A percentile compares a stretch with the other conserved stretches of the same genome.
Conservation (phyloP, 2,113 vertebrate species). For the Eurystomus gularis region DNA sequence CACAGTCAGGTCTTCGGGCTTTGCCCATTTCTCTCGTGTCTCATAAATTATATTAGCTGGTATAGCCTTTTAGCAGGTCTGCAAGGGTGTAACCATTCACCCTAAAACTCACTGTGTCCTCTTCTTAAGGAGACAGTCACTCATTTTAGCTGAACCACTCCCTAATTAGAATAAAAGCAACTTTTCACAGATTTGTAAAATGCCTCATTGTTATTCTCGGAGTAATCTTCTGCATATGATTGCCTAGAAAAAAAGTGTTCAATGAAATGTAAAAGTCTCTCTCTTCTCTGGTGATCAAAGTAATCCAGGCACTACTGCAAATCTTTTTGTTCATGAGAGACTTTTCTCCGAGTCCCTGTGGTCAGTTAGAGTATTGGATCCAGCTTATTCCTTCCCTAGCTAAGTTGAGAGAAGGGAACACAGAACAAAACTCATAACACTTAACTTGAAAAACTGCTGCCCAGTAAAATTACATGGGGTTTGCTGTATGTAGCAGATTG, state of each 20-base stretch:
- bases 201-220: background rate
- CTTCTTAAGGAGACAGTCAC: background rate
- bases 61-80: background rate
- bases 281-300: background rate
- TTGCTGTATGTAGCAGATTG: background rate
- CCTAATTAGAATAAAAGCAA: background rate
- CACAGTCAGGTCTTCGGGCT: background rate
- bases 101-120: background rate
- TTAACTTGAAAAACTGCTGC: background rate
- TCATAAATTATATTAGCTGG: background rate
- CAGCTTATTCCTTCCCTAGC: background rate
- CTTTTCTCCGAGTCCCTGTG: background rate
- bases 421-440: background rate
- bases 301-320: background rate
- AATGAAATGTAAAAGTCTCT: background rate
- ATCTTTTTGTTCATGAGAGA: background rate
- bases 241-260: background rate
- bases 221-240: background rate
- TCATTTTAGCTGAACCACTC: background rate
- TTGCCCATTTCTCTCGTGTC: background rate
- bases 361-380: background rate
- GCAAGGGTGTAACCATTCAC: background rate
- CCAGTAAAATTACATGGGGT: background rate
- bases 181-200: background rate
- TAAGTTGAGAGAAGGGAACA: background rate